Percentiles rank a stretch among this genome's conserved stretches.
phyloP scores from a whole-genome alignment of 2,797 vertebrate genomes.

The Coluber constrictor region DNA sequence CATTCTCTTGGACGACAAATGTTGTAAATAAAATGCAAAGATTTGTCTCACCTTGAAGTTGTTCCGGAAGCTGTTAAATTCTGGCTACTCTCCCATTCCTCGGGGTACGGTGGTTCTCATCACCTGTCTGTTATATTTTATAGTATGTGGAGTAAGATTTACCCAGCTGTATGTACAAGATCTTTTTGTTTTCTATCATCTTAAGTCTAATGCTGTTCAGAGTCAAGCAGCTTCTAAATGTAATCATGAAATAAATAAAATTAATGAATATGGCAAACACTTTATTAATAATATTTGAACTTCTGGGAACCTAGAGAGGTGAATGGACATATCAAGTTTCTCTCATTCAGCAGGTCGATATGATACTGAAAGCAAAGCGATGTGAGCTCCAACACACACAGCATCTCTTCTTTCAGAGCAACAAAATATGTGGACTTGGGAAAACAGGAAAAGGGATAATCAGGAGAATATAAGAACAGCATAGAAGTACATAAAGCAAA shows the following conservation, averaged over 20 bases:
- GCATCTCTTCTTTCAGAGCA: conserved; percentile 40
- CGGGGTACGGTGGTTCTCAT: not conserved
- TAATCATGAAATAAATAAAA: not conserved
- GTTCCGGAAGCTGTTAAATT: not conserved
- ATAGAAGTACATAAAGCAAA: not conserved
- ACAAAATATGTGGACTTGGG: conserved; percentile 53
- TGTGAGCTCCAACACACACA: conserved; percentile 52
- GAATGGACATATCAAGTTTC: conserved; percentile 30
- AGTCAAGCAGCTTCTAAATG: not conserved
- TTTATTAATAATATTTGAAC: conserved; percentile 12
- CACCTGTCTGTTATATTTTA: not conserved
- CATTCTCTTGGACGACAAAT: not conserved
- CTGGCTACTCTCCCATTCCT: not conserved
- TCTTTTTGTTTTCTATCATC: not conserved
- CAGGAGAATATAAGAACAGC: conserved; percentile 1
- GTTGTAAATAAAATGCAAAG: not conserved
- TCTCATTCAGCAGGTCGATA: conserved; percentile 47
- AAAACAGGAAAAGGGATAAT: conserved; percentile 22
- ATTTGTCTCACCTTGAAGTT: not conserved
- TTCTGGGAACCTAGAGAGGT: conserved; percentile 31
- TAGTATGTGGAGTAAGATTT: not conserved
- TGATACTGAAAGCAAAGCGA: conserved; percentile 29
- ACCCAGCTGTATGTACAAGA: not conserved
- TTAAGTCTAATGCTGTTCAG: not conserved
- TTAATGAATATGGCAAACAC: not conserved